Percentiles rank a stretch among this genome's conserved stretches.
Conservation (phyloP, 2,888 invertebrate species). For the Diarsia brunnea region DNA sequence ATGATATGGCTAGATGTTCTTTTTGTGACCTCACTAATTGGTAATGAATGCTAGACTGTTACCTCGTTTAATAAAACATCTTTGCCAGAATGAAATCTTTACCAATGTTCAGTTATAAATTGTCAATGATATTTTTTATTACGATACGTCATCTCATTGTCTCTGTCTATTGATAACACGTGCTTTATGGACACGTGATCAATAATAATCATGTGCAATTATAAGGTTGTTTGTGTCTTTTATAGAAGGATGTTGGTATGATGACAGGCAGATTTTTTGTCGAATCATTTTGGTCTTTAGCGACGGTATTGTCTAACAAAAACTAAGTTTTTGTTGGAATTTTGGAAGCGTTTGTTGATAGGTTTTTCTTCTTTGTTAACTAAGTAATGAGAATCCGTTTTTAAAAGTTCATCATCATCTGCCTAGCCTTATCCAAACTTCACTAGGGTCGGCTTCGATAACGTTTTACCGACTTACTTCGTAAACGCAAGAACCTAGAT, state of each 20-base stretch:
- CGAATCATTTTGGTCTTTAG: slow-evolving; percentile 18
- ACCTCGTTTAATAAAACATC: not conserved
- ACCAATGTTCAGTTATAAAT: not conserved
- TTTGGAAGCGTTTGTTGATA: not conserved
- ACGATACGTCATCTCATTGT: slow-evolving; percentile 12
- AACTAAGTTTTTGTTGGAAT: not conserved
- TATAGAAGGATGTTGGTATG: slow-evolving; percentile 8
- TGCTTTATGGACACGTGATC: slow-evolving; percentile 34
- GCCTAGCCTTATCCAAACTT: no score
- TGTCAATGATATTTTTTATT: not conserved
- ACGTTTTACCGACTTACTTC: no score
- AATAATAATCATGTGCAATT: slow-evolving; percentile 28
- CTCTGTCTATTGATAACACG: slow-evolving; percentile 15
- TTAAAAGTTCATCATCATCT: not conserved
- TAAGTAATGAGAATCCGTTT: not conserved
- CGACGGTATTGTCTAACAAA: slow-evolving; percentile 22
- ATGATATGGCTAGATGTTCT: not conserved
- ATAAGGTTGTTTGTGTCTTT: slow-evolving; percentile 28
- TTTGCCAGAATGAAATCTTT: not conserved
- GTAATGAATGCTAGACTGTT: not conserved
- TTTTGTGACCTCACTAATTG: not conserved
- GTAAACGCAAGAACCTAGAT: no score
- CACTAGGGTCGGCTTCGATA: no score
- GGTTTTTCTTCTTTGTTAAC: not conserved
- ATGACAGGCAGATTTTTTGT: slow-evolving; percentile 45